Percentiles rank a stretch among this genome's conserved stretches.
phyloP scores from a whole-genome alignment of 2,888 invertebrate genomes.

The Cheilosia impressa region DNA sequence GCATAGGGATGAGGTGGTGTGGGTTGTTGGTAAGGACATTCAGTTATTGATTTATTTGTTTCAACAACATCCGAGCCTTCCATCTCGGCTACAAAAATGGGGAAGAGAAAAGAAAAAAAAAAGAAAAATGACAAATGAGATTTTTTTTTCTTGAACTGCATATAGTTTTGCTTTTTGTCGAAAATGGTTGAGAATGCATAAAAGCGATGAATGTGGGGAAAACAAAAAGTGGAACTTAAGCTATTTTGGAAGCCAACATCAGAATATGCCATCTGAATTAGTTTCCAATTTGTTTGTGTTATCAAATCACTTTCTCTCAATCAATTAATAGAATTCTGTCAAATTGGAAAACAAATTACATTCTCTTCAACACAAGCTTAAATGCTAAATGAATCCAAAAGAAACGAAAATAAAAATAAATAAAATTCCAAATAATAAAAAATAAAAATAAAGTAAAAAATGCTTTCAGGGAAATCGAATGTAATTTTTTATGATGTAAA shows the following conservation, averaged over 20 bases:
- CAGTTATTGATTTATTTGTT: slow-evolving; percentile 77
- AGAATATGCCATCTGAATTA: slow-evolving; percentile 72
- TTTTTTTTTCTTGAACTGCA: slow-evolving; percentile 42
- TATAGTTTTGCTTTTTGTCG: slow-evolving; percentile 16
- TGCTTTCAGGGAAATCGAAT: slow-evolving; percentile 49
- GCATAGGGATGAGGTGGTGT: slow-evolving; percentile 77
- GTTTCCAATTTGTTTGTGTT: slow-evolving; percentile 47
- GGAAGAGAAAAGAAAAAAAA: slow-evolving; percentile 75
- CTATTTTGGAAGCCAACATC: slow-evolving; percentile 63
- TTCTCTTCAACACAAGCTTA: slow-evolving; percentile 78
- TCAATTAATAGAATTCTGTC: slow-evolving; percentile 41
- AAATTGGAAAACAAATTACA: slow-evolving; percentile 51
- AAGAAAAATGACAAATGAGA: slow-evolving; percentile 65
- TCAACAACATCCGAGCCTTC: slow-evolving; percentile 82
- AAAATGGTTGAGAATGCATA: slow-evolving; percentile 47
- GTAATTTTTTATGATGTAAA: slow-evolving; percentile 39
- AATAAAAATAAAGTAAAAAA: slow-evolving; percentile 44
- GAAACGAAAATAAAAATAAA: too few species aligned
- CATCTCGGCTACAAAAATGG: slow-evolving; percentile 81
- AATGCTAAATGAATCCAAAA: slow-evolving; percentile 76
- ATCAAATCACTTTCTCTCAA: slow-evolving; percentile 25
- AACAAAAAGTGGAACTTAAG: slow-evolving; percentile 11
- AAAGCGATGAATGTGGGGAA: slow-evolving; percentile 42
- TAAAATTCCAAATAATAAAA: neutral
- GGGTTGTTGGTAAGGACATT: slow-evolving; percentile 66